A percentile compares a stretch with the other conserved stretches of the same genome.
These are phyloP conservation scores for Varecia variegata DNA, from an alignment of 2,797 vertebrate genomes.

Conservation along the genomic window DNA sequence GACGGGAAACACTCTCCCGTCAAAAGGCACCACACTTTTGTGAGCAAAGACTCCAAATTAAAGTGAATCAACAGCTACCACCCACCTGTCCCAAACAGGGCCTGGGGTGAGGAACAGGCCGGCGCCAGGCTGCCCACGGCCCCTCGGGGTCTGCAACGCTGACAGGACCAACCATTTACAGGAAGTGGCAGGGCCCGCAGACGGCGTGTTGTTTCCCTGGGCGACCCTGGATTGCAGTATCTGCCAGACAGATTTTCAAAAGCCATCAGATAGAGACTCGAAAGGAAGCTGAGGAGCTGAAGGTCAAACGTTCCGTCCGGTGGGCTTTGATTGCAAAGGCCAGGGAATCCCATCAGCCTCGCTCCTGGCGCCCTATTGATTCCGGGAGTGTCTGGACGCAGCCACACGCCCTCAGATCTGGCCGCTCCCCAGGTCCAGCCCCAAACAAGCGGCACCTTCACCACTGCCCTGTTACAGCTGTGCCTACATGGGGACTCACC, in stretches of 20 bases:
- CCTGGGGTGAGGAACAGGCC: neutral
- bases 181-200: neutral
- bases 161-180: neutral
- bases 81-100: neutral
- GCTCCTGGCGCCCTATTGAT: neutral
- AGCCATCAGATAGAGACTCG: slow-evolving; percentile 61
- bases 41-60: slow-evolving; percentile 39
- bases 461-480: neutral
- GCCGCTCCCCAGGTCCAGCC: neutral
- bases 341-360: slow-evolving; percentile 51
- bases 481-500: neutral
- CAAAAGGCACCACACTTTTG: slow-evolving; percentile 19
- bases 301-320: slow-evolving; percentile 54
- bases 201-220: neutral
- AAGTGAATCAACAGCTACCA: slow-evolving; percentile 16
- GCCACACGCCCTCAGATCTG: neutral
- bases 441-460: neutral
- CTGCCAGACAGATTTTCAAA: slow-evolving; percentile 56
- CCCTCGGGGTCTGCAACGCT: neutral
- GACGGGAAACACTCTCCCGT: neutral
- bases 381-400: neutral
- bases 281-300: slow-evolving; percentile 67
- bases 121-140: neutral
- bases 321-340: slow-evolving; percentile 55
- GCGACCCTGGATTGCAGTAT: neutral